Conservation (phyloP, 2,888 invertebrate genomes). For the Isotomurus palustris region DNA sequence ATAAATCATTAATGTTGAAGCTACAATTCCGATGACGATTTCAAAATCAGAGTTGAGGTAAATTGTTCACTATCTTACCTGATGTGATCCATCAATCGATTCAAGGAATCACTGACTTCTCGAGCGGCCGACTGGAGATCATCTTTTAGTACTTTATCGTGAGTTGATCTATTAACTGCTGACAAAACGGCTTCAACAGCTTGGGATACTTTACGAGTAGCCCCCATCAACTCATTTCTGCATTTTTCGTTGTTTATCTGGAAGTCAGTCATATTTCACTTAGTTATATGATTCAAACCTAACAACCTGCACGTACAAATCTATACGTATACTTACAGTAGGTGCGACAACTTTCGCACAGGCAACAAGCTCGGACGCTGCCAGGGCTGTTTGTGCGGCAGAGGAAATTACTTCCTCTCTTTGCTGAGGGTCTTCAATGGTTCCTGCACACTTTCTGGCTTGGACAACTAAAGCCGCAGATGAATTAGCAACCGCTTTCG, state of each 20-base stretch:
- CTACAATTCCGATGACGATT: neutral
- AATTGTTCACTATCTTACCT: constrained; percentile 54
- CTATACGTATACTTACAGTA: constrained; percentile 72
- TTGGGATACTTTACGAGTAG: constrained; percentile 85
- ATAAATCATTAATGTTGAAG: neutral
- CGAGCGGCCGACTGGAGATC: constrained; percentile 76
- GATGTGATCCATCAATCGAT: constrained; percentile 84
- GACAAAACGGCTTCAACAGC: constrained; percentile 85
- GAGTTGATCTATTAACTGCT: constrained; percentile 68
- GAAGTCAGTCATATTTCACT: neutral
- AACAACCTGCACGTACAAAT: constrained; percentile 49
- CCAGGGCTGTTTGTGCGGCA: constrained; percentile 93
- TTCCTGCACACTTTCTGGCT: constrained; percentile 91
- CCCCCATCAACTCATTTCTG: constrained; percentile 83
- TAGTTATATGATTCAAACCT: neutral
- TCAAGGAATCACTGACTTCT: constrained; percentile 81
- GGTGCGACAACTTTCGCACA: constrained; percentile 92
- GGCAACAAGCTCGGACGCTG: constrained; percentile 95
- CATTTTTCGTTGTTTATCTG: constrained; percentile 45
- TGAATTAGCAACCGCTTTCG: constrained; percentile 96
- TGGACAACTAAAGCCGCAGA: constrained; percentile 90
- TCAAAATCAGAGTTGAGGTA: neutral
- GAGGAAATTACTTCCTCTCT: constrained; percentile 89
- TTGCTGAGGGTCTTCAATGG: constrained; percentile 71
- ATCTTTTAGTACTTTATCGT: constrained; percentile 67